Evolutionary conservation across 2,888 invertebrate genomes (phyloP).

Genomic region (Emmelina monodactyla): DNA sequence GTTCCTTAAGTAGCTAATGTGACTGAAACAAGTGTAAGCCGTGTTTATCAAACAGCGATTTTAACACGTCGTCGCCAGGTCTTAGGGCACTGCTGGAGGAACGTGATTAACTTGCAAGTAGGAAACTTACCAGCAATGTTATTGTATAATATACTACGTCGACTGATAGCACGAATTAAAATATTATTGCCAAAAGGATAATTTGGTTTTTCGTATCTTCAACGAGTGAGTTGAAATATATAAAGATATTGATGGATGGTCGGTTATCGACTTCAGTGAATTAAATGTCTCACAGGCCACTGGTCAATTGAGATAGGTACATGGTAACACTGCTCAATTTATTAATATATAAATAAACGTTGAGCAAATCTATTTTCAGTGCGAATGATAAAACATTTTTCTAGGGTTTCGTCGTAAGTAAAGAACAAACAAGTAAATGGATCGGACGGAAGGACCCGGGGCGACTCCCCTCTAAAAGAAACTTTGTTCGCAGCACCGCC

Average conservation of each 20-base stretch:
- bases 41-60: constrained; percentile 1
- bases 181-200: too few species aligned
- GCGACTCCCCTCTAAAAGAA: not conserved
- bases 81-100: not conserved
- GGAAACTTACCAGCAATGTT: too few species aligned
- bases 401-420: constrained; percentile 37
- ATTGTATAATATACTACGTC: constrained; percentile 21
- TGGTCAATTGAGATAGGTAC: too few species aligned
- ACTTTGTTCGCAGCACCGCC: constrained; percentile 50
- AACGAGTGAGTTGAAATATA: too few species aligned
- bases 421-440: constrained; percentile 60
- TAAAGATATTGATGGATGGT: too few species aligned
- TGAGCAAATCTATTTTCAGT: too few species aligned
- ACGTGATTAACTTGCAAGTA: not conserved
- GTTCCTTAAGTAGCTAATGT: constrained; percentile 5
- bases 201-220: too few species aligned
- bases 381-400: constrained; percentile 25
- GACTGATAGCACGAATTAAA: too few species aligned
- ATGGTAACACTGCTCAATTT: too few species aligned
- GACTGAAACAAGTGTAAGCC: constrained; percentile 1
- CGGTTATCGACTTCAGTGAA: too few species aligned
- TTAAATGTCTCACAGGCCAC: too few species aligned
- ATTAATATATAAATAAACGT: too few species aligned
- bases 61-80: not conserved
- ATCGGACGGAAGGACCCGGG: constrained; percentile 31